phyloP scores from a whole-genome alignment of 2,113 vertebrate genomes.

The Leptocoma aspasia region DNA sequence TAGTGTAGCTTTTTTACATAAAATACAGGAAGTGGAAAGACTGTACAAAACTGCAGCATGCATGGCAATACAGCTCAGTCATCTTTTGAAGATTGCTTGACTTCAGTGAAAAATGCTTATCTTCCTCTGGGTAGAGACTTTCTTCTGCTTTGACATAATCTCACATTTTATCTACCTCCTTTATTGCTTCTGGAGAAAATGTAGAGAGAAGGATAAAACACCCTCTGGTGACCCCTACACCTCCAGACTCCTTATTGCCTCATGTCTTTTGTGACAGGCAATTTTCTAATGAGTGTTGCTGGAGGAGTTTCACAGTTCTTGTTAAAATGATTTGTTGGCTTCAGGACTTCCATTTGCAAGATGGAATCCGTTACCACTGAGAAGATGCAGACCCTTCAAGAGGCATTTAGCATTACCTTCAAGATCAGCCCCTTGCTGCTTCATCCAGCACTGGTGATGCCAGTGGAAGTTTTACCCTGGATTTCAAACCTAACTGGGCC shows the following conservation, averaged over 20 bases:
- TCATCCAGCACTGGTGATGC: not conserved
- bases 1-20: not conserved
- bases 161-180: not conserved
- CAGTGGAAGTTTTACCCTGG: not conserved
- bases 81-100: not conserved
- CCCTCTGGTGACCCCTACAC: not conserved
- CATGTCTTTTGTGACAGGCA: not conserved
- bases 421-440: not conserved
- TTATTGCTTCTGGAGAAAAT: not conserved
- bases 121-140: not conserved
- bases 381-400: not conserved
- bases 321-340: not conserved
- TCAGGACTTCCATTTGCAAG: not conserved
- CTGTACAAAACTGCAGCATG: not conserved
- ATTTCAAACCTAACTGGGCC: not conserved
- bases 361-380: not conserved
- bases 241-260: not conserved
- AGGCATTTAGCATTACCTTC: not conserved
- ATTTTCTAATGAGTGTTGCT: not conserved
- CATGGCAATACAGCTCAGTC: not conserved
- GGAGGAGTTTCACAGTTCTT: not conserved
- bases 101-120: not conserved
- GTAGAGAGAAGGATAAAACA: not conserved
- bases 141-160: not conserved
- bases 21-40: not conserved